Base-by-base conservation (phyloP, 2,888 invertebrate genomes). In the Acanthosepion pharaonis region DNA sequence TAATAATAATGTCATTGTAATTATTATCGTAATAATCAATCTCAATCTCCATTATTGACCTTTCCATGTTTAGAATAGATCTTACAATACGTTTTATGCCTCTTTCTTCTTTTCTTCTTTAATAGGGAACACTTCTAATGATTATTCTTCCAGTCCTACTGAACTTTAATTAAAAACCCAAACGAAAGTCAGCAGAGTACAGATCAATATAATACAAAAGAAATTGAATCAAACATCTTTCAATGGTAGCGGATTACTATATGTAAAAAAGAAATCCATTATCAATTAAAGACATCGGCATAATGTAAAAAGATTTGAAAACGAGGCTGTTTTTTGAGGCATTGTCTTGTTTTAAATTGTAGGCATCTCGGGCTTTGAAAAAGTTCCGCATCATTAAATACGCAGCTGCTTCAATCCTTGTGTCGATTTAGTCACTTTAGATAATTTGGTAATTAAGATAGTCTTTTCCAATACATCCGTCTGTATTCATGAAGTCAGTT, bases 161-260 rank as follows among this genome's bases (percentile, higher is more conserved):
- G 64, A 23, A 64, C 8, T 25, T 64, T 64, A 64, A 64, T 64
- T 64, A 64, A 28, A 28, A 64, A 8, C 25, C 8, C 64, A 64
- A 28, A 64, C 23, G 64, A 25, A 64, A 23, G 64, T 25, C 64
- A n/a, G 15, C 9, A 78, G n/a, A 78, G n/a, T 8, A n/a, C n/a
- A n/a, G n/a, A 78, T 78, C 78, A 78, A 78, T 78, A 78, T 78
- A 78, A 78, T 78, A 11, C 78, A 78, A 78, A 9, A n/a, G 78
- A n/a, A 78, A n/a, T n/a, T n/a, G n/a, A 78, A 78, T 78, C 78
- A n/a, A 78, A 78, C 18, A n/a, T 78, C 78, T 78, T 78, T n/a
- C n/a, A 11, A 9, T n/a, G 28, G 15, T n/a, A n/a, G 78, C 78
- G n/a, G 78, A 78, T n/a, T n/a, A 78, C 18, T 78, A n/a, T 78